Evolutionary conservation across 2,113 vertebrate genomes (phyloP).

Genomic region (Scophthalmus maximus): DNA sequence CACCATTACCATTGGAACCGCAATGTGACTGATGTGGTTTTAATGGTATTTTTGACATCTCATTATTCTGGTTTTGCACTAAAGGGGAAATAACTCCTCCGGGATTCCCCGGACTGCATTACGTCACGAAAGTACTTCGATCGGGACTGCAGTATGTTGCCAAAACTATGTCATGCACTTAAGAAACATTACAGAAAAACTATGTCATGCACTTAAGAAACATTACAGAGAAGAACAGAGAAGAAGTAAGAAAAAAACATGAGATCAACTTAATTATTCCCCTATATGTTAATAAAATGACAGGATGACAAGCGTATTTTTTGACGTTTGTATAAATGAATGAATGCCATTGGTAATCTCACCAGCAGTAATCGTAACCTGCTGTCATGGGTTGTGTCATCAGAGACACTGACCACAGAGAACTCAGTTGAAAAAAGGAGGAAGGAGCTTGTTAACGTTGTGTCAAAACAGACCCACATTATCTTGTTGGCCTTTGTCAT

Average conservation of each 20-base stretch:
- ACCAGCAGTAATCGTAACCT: not conserved
- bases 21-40: slow-evolving; percentile 53
- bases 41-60: slow-evolving; percentile 36
- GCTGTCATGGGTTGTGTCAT: not conserved
- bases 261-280: slow-evolving; percentile 18
- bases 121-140: slow-evolving; percentile 4
- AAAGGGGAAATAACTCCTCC: slow-evolving; percentile 22
- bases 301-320: slow-evolving; percentile 1
- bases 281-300: not conserved
- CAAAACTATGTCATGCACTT: slow-evolving; percentile 25
- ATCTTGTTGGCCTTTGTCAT: not conserved
- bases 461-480: not conserved
- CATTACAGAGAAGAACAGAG: not conserved
- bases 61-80: slow-evolving; percentile 44
- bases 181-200: not conserved
- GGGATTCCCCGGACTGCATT: slow-evolving; percentile 14
- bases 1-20: slow-evolving; percentile 26
- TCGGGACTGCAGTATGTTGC: not conserved
- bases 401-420: not conserved
- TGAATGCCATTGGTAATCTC: not conserved
- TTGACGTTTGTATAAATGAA: no score
- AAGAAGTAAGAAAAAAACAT: not conserved
- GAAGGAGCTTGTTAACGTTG: slow-evolving; percentile 12
- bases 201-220: slow-evolving; percentile 11
- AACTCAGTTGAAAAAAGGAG: not conserved